Evolutionary conservation across 1,140 invertebrate species (phyloP).

Genomic region (Drosophila ogumai): DNA sequence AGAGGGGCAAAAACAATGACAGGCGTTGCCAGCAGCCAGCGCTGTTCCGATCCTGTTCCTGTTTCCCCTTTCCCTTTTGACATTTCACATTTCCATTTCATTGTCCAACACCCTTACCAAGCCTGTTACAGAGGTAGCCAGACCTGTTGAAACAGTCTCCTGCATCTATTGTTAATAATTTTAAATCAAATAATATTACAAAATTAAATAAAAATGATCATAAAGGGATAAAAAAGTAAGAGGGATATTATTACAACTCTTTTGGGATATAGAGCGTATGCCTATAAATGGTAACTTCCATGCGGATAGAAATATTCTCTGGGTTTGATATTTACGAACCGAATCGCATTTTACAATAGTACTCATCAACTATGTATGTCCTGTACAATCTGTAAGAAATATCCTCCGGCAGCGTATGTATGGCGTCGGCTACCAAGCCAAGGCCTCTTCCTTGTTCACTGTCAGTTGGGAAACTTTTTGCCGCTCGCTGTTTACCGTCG

Average conservation of each 20-base stretch:
- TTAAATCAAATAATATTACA: too few species aligned
- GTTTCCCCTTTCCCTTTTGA: constrained; percentile 18
- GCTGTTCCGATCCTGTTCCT: constrained; percentile 22
- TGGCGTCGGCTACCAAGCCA: neutral
- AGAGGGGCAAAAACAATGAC: constrained; percentile 55
- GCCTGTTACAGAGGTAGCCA: neutral
- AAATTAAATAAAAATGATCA: too few species aligned
- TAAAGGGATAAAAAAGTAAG: neutral
- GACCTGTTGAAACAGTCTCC: too few species aligned
- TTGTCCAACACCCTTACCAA: neutral
- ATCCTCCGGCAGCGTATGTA: neutral
- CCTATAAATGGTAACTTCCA: neutral
- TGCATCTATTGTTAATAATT: too few species aligned
- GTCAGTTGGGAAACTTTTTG: constrained; percentile 62
- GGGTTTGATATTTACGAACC: neutral
- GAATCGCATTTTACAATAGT: neutral
- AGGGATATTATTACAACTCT: neutral
- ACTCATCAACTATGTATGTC: too few species aligned
- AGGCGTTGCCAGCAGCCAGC: constrained; percentile 21
- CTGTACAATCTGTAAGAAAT: neutral
- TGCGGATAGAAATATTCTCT: neutral
- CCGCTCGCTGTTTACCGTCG: constrained; percentile 38
- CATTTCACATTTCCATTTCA: constrained; percentile 18
- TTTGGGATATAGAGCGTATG: too few species aligned
- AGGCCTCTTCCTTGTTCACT: neutral